Evolutionary conservation across 2,888 invertebrate genomes (phyloP), one percentile per base, ranked within the genome.

Genomic region (Willowsia nigromaculata): DNA sequence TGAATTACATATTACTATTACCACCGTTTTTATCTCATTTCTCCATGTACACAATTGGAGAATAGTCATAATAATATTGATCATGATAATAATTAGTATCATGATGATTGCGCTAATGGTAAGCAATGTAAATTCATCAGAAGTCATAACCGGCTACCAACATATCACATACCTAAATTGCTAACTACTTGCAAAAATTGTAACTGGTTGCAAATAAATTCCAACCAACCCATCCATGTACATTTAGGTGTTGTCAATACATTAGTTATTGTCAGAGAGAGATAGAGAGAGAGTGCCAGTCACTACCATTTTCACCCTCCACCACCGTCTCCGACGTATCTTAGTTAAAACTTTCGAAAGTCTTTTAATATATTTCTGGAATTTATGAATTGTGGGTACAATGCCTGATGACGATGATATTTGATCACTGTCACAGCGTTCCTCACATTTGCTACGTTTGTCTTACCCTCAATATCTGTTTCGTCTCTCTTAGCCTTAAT

Each of bases 301-400:
- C n/a, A n/a, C n/a, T n/a, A n/a, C n/a, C n/a, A n/a, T n/a, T n/a
- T n/a, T n/a, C n/a, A n/a, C n/a, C n/a, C n/a, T n/a, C n/a, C 56
- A 56, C 56, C 56, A 59, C 59, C 59, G 25, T n/a, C n/a, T n/a
- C n/a, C n/a, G n/a, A n/a, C n/a, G n/a, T n/a, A n/a, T n/a, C n/a
- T n/a, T n/a, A n/a, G n/a, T n/a, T n/a, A n/a, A n/a, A n/a, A 30
- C 22, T 27, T n/a, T 18, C 18, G 37, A 56, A 81, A n/a, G 5
- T 25, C 9, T 81, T 87, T 87, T 87, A 71, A 81, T 82, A 87
- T 82, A 68, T 87, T 47, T 87, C 87, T 82, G 82, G 82, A 87
- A 87, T 82, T 53, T 62, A 59, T 18, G 18, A 9, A 30, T 22
- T 25, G 18, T 53, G 5, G 22, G 18, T 18, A 53, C 30, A 18